Base-by-base conservation (phyloP, 2,888 invertebrate species). In the Stenurella melanura region DNA sequence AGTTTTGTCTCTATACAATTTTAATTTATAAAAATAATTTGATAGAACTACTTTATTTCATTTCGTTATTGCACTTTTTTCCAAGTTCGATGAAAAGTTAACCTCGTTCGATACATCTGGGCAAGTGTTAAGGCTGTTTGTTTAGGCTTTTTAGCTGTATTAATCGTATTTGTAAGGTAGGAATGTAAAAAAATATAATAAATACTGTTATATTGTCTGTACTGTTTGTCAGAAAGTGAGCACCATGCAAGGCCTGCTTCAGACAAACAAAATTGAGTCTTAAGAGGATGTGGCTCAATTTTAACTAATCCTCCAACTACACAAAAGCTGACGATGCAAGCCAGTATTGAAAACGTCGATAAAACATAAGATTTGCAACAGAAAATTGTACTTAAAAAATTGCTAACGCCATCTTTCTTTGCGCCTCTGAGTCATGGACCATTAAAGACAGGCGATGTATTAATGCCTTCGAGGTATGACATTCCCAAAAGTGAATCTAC, bases 111-210 rank as follows among this genome's bases (percentile, higher is more conserved):
- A 54, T 72, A 63, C 63, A 64, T 60, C 50, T 60, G 75, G 75
- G 75, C 75, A 75, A 75, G 75, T 71, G 75, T 75, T 75, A 71
- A 58, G 75, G 64, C 75, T 71, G 64, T 17, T 26, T 58, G 67
- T 73, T 73, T 73, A 71, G 57, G 66, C 54, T 58, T 66, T 70
- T 70, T 60, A 75, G 71, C 60, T 75, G 60, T 56, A 71, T 61
- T 63, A 71, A 66, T 71, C 38, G 17, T 57, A 15, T 26, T 66
- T 64, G 58, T 70, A 54, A 30, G 54, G 26, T 34, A 58, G 58
- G 19, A 66, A 60, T 63, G 19, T 38, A 30, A 50, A 63, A n/a
- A 54, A 30, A 72, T 30, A 26, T 54, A 50, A 72, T 72, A 63
- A 72, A 72, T 72, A 72, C 63, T 72, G 63, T 63, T 42, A 50